Evolutionary conservation across 2,888 invertebrate genomes (phyloP), one percentile per base, ranked within the genome.

Genomic region (Hyalella azteca): DNA sequence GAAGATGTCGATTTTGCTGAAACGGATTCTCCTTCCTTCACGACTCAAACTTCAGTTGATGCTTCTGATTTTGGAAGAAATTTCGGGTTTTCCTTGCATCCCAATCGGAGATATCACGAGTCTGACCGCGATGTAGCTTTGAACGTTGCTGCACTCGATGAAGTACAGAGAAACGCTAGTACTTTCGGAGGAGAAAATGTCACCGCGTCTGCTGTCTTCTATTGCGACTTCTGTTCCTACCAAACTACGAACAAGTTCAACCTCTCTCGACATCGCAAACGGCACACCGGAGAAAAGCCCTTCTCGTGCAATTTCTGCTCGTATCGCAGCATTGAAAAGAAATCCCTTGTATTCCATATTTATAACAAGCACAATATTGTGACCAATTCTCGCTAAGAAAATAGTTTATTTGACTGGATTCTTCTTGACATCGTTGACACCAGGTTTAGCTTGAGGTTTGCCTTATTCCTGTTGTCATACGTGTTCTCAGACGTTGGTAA

Each of bases 281-380:
- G 66, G 19, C 66, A 66, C 36, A 66, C 66, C 29, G 66, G 66
- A 32, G 66, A 66, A 19, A 66, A 66, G 11, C 66, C 66, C n/a
- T 66, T 66, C 36, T 32, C 66, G n/a, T 66, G 66, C 26, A 29
- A 36, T 15, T 19, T 29, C 36, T 66, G 66, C 36, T 36, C 66
- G 32, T 66, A 66, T 36, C 32, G 36, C 19, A 36, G 66, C 39
- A 66, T 66, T 29, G 66, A 66, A 22, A 66, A 66, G 39, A 66
- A 66, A 36, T 32, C 66, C 4, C 66, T 66, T 0, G 36, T 66
- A 2, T 36, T 66, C 29, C 66, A 66, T 19, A 15, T 66, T 32
- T 66, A 29, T 36, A 66, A 66, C 19, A 66, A 66, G 39, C 66
- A 66, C 29, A 36, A 66, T 32, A 15, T 54, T 29, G 7, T 54